Percentiles rank a stretch among this genome's conserved stretches.
These are phyloP conservation scores for Psilanteris sp. DNA, from an alignment of 1,140 invertebrate genomes.

Conservation along the genomic window DNA sequence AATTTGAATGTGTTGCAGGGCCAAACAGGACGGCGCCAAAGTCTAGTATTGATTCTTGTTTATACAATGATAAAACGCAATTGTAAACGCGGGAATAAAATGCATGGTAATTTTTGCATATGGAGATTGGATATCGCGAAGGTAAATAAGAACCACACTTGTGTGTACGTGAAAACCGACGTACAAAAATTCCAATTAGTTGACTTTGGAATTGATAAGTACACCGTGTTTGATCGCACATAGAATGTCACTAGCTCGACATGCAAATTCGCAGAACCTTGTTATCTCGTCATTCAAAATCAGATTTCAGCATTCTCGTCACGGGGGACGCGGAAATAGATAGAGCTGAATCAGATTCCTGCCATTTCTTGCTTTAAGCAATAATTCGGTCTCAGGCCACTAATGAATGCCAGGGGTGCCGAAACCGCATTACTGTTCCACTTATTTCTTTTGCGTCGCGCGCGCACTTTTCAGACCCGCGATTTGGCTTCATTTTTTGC, in stretches of 20 bases:
- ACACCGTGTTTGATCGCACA: conserved; percentile 28
- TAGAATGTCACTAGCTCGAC: conserved; percentile 31
- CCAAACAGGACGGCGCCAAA: no score
- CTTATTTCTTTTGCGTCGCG: conserved; percentile 1
- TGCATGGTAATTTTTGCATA: conserved; percentile 20
- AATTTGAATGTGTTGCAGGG: no score
- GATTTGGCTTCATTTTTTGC: conserved; percentile 1
- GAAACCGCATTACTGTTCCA: background rate
- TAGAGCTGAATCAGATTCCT: conserved; percentile 24
- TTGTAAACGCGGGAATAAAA: no score
- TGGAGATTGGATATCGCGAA: conserved; percentile 22
- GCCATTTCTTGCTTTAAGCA: conserved; percentile 45
- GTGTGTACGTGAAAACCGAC: conserved; percentile 21
- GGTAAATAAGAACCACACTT: conserved; percentile 20
- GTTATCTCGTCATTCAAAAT: conserved; percentile 56
- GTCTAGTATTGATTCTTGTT: no score
- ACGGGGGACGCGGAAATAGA: conserved; percentile 25
- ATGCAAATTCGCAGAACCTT: conserved; percentile 55
- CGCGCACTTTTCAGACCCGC: background rate
- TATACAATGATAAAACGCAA: no score
- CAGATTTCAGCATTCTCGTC: conserved; percentile 46
- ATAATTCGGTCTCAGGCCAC: conserved; percentile 49
- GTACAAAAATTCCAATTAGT: conserved; percentile 38
- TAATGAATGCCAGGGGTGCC: conserved; percentile 52
- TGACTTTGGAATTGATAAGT: conserved; percentile 31